These are phyloP conservation scores for Peromyscus californicus DNA, from an alignment of 2,113 vertebrate species.

Conservation along the genomic window DNA sequence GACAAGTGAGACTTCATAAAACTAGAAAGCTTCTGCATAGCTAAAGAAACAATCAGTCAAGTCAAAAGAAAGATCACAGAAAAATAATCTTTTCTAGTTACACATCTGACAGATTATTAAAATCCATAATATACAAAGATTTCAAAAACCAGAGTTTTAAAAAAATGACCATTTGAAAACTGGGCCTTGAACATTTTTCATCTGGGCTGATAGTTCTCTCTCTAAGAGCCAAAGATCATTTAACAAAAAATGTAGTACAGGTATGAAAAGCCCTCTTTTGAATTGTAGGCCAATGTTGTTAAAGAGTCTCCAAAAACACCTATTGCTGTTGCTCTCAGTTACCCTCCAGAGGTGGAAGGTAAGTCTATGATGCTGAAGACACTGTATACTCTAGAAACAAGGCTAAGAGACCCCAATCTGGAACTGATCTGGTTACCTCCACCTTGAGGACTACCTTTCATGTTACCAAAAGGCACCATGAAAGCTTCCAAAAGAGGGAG, in stretches of 20 bases:
- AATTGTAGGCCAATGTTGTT: not conserved
- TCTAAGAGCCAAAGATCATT: not conserved
- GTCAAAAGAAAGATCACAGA: not conserved
- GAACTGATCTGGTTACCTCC: not conserved
- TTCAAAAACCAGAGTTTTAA: no score
- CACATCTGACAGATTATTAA: no score
- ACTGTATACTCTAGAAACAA: not conserved
- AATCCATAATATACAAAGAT: no score
- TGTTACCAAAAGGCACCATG: not conserved
- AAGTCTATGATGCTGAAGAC: not conserved
- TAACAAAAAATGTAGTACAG: not conserved
- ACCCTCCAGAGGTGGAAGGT: not conserved
- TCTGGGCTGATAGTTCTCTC: not conserved
- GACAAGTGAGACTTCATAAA: not conserved
- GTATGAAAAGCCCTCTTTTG: not conserved
- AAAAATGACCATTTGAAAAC: no score
- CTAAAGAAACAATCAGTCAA: not conserved
- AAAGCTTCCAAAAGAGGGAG: not conserved
- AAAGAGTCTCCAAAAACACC: not conserved
- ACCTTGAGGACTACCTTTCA: not conserved
- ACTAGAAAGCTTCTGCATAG: not conserved
- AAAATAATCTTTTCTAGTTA: not conserved
- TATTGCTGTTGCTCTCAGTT: not conserved
- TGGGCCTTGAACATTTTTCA: no score
- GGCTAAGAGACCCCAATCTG: not conserved